Conservation (phyloP, 2,113 vertebrate species). For the Jaculus jaculus region DNA sequence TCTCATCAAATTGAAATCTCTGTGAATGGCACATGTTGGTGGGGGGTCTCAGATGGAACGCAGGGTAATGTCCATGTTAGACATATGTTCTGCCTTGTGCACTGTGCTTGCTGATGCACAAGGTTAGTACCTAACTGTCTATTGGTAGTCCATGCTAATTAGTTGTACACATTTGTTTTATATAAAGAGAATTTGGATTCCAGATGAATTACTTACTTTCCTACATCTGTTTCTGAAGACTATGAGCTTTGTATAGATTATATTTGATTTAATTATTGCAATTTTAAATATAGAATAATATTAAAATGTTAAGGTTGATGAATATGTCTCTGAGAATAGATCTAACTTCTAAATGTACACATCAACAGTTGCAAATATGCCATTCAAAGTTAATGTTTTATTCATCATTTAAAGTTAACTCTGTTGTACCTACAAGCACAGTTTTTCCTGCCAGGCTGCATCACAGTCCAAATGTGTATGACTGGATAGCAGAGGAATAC, state of each 20-base stretch:
- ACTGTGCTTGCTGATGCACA: neutral
- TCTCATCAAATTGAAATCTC: neutral
- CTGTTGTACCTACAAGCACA: neutral
- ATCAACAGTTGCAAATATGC: neutral
- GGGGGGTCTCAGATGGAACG: too few species aligned
- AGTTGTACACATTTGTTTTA: neutral
- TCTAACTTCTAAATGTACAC: neutral
- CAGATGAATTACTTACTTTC: neutral
- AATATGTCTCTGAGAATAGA: slow-evolving; percentile 9
- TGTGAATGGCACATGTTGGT: too few species aligned
- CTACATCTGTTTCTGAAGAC: neutral
- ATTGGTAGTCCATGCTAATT: neutral
- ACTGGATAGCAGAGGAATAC: neutral
- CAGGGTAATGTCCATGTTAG: neutral
- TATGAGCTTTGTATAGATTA: neutral
- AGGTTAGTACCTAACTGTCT: neutral
- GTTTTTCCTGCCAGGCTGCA: neutral
- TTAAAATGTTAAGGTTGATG: slow-evolving; percentile 9
- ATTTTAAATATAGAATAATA: neutral
- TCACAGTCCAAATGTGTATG: neutral
- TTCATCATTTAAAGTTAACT: neutral
- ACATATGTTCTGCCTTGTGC: neutral
- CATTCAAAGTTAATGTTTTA: neutral
- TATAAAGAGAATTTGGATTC: neutral
- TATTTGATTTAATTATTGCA: slow-evolving; percentile 22